phyloP scores from a whole-genome alignment of 1,140 invertebrate species.

The Anoplolepis gracilipes region DNA sequence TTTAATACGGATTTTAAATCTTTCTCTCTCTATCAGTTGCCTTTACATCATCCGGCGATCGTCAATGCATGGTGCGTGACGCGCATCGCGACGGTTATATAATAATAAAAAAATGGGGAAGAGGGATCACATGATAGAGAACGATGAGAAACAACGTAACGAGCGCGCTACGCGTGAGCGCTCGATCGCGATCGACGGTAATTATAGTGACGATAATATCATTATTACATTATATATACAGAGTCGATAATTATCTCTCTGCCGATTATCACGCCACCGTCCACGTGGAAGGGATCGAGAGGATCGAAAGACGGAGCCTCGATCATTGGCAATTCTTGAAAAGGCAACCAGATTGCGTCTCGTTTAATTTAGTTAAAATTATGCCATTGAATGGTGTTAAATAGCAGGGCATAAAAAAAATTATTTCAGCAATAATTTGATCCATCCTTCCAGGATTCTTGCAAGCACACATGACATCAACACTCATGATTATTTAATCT shows the following conservation, averaged over 20 bases:
- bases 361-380: conserved; percentile 1
- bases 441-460: neutral
- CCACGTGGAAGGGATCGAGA: conserved; percentile 57
- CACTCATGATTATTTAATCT: conserved; percentile 10
- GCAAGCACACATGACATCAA: too few relatives aligned
- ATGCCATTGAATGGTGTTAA: neutral
- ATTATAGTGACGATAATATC: conserved; percentile 55
- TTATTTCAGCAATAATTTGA: neutral
- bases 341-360: neutral
- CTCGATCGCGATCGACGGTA: conserved; percentile 10
- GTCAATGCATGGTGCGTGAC: conserved; percentile 27
- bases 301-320: conserved; percentile 6
- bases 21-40: neutral
- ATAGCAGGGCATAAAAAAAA: neutral
- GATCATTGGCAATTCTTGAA: neutral
- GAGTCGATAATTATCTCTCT: conserved; percentile 72
- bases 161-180: conserved; percentile 27
- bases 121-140: neutral
- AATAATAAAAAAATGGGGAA: conserved; percentile 41
- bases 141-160: conserved; percentile 36
- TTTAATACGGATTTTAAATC: conserved; percentile 9
- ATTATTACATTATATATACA: conserved; percentile 85
- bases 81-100: conserved; percentile 38
- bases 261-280: conserved; percentile 60
- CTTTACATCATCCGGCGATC: conserved; percentile 29